Conservation (phyloP, 2,888 invertebrate genomes). For the Toxonevra muliebris region DNA sequence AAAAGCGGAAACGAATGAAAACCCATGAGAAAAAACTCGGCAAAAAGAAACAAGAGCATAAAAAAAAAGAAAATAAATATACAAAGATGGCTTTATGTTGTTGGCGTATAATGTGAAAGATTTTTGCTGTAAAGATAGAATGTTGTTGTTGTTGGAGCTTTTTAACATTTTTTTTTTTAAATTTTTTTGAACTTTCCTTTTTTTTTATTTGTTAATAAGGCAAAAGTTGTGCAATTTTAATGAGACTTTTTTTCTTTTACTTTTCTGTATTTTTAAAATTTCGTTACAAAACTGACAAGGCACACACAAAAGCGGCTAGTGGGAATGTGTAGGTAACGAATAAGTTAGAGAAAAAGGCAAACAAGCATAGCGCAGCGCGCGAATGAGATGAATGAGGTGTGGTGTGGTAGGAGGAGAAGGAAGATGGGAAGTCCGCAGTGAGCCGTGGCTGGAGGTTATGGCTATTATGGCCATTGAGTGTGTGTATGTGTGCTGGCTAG, state of each 20-base stretch:
- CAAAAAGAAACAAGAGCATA: not conserved
- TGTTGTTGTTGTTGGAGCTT: not conserved
- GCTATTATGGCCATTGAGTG: slow-evolving; percentile 24
- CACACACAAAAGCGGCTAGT: not conserved
- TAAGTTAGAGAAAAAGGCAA: slow-evolving; percentile 27
- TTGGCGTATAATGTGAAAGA: slow-evolving; percentile 23
- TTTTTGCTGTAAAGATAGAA: slow-evolving; percentile 15
- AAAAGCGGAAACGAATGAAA: slow-evolving; percentile 40
- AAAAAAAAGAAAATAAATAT: slow-evolving; percentile 16
- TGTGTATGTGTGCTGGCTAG: not conserved
- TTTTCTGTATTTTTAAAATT: not conserved
- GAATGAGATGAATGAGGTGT: not conserved
- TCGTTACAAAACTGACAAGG: slow-evolving; percentile 50
- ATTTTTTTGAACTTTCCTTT: slow-evolving; percentile 36
- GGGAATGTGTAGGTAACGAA: too few relatives aligned
- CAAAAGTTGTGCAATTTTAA: slow-evolving; percentile 58
- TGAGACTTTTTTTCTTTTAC: slow-evolving; percentile 42
- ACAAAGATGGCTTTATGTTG: slow-evolving; percentile 30
- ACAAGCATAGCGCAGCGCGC: not conserved
- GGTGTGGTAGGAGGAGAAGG: not conserved
- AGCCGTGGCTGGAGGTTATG: slow-evolving; percentile 18
- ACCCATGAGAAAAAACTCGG: too few relatives aligned
- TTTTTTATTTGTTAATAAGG: slow-evolving; percentile 50
- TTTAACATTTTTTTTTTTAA: slow-evolving; percentile 18
- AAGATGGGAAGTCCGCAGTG: slow-evolving; percentile 5